phyloP scores from a whole-genome alignment of 2,113 vertebrate species.

The Sminthopsis crassicaudata region DNA sequence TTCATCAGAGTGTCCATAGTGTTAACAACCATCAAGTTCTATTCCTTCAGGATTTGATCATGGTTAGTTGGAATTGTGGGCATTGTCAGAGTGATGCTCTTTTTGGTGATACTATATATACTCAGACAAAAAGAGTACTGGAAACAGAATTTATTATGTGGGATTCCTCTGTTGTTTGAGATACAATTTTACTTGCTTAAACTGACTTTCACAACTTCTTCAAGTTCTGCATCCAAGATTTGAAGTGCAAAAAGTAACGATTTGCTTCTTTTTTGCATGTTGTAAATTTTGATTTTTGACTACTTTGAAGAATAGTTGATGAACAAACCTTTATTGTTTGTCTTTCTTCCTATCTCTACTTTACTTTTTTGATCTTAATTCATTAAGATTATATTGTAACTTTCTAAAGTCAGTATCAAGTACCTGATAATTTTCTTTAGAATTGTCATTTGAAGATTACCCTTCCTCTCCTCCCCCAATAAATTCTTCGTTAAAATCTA shows the following conservation, averaged over 20 bases:
- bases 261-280: slow-evolving; percentile 90
- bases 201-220: slow-evolving; percentile 97
- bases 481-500: slow-evolving; percentile 98
- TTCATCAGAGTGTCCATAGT: slow-evolving; percentile 98
- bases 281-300: slow-evolving; percentile 98
- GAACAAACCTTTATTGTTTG: slow-evolving; percentile 95
- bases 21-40: slow-evolving; percentile 98
- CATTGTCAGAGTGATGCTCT: slow-evolving; percentile 90
- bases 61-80: slow-evolving; percentile 95
- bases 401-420: slow-evolving; percentile 96
- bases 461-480: slow-evolving; percentile 92
- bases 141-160: slow-evolving; percentile 96
- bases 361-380: slow-evolving; percentile 96
- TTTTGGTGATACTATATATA: slow-evolving; percentile 98
- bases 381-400: slow-evolving; percentile 95
- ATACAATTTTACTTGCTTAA: slow-evolving; percentile 96
- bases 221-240: slow-evolving; percentile 96
- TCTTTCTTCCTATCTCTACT: slow-evolving; percentile 95
- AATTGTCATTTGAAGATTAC: slow-evolving; percentile 87
- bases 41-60: slow-evolving; percentile 98
- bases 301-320: slow-evolving; percentile 97
- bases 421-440: slow-evolving; percentile 94
- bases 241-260: slow-evolving; percentile 95
- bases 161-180: slow-evolving; percentile 96
- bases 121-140: slow-evolving; percentile 94